Evolutionary conservation across 2,113 vertebrate genomes (phyloP), one percentile per base, ranked within the genome.

Genomic region (Saccopteryx bilineata): DNA sequence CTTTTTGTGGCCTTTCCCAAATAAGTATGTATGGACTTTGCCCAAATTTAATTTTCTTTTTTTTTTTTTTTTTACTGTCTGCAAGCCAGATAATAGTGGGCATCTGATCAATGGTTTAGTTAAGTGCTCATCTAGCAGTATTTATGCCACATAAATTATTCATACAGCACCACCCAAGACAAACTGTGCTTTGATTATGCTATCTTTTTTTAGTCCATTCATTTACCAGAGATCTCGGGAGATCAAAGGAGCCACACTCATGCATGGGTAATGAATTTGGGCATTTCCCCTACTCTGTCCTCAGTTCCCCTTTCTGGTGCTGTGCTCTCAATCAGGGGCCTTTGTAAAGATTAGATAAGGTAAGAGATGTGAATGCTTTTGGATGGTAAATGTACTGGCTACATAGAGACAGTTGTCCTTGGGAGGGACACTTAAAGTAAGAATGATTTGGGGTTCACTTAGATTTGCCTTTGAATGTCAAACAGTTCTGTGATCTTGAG

Each of bases 101-200:
- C 92, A 97, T 96, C 95, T 96, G 97, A 98, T 96, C 46, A 31
- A 97, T 89, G 89, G 66, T 94, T 98, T 96, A 94, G 89, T 92
- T 97, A 95, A 97, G 87, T 86, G 88, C 84, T 79, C 24, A 95
- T 96, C 96, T 94, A 97, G 94, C 93, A 92, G 87, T 89, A 93
- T 97, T 88, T 96, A 96, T 97, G 76, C 82, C 74, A 26, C 63
- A 96, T 98, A 97, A 97, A 98, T 98, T 98, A 98, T 98, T 98
- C 78, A 96, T 97, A 82, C 71, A 93, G 75, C 76, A 97, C 63
- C 83, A 96, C 28, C 52, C 89, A 94, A 94, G 97, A 96, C 68
- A 98, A 98, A 98, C 98, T 84, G 31, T 81, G 86, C 96, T 98
- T 98, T 95, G 97, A 97, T 94, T 96, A 98, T 96, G 93, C 91